phyloP scores from a whole-genome alignment of 2,797 vertebrate species.

The Pantherophis alleghaniensis region DNA sequence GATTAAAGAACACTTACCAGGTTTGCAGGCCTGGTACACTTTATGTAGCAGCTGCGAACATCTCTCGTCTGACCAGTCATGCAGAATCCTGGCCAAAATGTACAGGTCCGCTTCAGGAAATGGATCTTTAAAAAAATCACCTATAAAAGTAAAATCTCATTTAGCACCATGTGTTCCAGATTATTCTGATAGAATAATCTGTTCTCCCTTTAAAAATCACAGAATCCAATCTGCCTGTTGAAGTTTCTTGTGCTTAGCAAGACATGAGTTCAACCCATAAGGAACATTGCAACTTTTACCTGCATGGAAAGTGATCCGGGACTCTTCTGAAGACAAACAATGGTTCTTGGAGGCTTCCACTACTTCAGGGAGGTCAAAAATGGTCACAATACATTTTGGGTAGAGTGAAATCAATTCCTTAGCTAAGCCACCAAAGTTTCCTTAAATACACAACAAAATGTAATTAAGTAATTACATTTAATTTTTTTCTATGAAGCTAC shows the following conservation, averaged over 20 bases:
- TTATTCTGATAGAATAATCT: background rate
- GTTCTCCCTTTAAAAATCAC: background rate
- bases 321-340: slow-evolving; percentile 66
- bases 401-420: slow-evolving; percentile 76
- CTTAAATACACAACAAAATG: slow-evolving; percentile 58
- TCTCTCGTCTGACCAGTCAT: slow-evolving; percentile 80
- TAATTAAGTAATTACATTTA: too few species aligned
- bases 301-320: slow-evolving; percentile 74
- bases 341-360: slow-evolving; percentile 70
- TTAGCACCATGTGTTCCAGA: background rate
- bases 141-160: slow-evolving; percentile 55
- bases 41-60: slow-evolving; percentile 75
- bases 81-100: slow-evolving; percentile 82
- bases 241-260: background rate
- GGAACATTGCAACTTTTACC: slow-evolving; percentile 64
- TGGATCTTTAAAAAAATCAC: slow-evolving; percentile 82
- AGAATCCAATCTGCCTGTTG: background rate
- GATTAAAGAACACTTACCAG: slow-evolving; percentile 66
- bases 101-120: slow-evolving; percentile 82
- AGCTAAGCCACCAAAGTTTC: slow-evolving; percentile 85
- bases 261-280: background rate
- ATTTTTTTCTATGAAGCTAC: too few species aligned
- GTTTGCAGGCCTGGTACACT: slow-evolving; percentile 74
- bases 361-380: slow-evolving; percentile 85
- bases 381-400: slow-evolving; percentile 76